Conservation (phyloP, 2,113 vertebrate genomes). For the Nipponia nippon region DNA sequence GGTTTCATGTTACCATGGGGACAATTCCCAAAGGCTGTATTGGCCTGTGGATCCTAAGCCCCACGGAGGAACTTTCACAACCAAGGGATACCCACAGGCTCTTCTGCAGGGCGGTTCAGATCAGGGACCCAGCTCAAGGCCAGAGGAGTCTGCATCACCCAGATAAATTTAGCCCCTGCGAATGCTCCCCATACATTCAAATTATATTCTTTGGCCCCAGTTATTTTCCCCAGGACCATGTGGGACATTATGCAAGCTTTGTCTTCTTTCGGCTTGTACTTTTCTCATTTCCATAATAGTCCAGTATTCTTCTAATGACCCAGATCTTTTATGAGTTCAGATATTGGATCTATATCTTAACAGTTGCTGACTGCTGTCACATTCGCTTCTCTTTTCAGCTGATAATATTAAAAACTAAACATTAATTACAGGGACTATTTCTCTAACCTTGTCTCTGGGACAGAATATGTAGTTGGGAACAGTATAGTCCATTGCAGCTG, state of each 20-base stretch:
- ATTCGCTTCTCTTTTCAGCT: neutral
- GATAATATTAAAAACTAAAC: neutral
- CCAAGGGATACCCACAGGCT: neutral
- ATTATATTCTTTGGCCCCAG: neutral
- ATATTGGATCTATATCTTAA: neutral
- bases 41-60: neutral
- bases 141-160: neutral
- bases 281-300: slow-evolving; percentile 25
- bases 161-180: neutral
- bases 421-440: slow-evolving; percentile 4
- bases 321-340: neutral
- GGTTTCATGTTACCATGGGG: neutral
- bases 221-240: neutral
- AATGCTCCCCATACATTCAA: neutral
- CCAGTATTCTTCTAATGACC: neutral
- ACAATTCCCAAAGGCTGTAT: neutral
- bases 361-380: neutral
- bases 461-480: neutral
- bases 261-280: neutral
- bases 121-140: neutral
- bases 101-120: neutral
- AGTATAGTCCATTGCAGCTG: neutral
- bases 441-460: neutral
- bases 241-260: neutral
- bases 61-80: neutral